phyloP scores from a whole-genome alignment of 1,140 invertebrate species.

The Planococcus citri region DNA sequence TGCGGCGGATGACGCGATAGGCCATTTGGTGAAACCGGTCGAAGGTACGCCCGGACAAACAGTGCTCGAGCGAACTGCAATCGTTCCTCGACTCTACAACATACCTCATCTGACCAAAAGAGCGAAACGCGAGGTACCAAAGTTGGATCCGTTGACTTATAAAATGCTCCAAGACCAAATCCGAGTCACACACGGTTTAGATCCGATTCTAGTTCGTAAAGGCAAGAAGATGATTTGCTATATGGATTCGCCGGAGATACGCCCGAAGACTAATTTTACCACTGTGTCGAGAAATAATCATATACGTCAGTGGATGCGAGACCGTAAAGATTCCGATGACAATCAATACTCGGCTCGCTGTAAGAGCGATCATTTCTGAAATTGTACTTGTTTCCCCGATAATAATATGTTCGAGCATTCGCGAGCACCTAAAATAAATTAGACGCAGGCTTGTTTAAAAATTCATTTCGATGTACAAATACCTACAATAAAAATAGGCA shows the following conservation, averaged over 20 bases:
- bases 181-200: not conserved
- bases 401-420: no score
- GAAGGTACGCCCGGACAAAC: no score
- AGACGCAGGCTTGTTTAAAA: no score
- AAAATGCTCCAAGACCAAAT: not conserved
- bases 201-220: not conserved
- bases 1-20: no score
- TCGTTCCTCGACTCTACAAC: no score
- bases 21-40: no score
- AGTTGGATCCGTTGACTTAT: not conserved
- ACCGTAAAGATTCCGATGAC: not conserved
- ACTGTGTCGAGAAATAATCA: not conserved
- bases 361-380: not conserved
- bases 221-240: not conserved
- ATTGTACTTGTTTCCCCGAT: not conserved
- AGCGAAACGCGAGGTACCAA: not conserved
- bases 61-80: no score
- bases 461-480: no score
- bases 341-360: not conserved
- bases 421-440: no score
- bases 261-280: not conserved
- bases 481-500: no score
- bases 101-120: no score
- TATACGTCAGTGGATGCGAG: not conserved
- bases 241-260: constrained; percentile 4